Conservation (phyloP, 2,888 invertebrate genomes). For the Mechanitis messenoides region DNA sequence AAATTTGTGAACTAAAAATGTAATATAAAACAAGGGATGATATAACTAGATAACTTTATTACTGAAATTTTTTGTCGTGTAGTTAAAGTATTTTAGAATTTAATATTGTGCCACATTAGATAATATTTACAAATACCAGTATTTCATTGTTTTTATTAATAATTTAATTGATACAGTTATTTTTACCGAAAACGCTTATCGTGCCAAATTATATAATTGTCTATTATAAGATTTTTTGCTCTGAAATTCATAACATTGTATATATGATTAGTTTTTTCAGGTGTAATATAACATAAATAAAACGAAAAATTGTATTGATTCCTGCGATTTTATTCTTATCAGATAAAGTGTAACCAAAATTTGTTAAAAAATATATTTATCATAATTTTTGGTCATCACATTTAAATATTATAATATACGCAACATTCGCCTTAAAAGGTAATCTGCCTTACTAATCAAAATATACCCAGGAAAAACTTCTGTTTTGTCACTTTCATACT, state of each 20-base stretch:
- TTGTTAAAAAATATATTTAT: constrained; percentile 7
- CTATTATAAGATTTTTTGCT: not conserved
- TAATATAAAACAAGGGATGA: constrained; percentile 62
- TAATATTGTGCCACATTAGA: constrained; percentile 5
- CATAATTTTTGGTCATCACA: constrained; percentile 8
- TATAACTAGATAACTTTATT: constrained; percentile 67
- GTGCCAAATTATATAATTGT: not conserved
- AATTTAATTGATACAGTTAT: not conserved
- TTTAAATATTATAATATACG: constrained; percentile 28
- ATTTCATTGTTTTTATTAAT: too few relatives aligned
- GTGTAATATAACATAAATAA: constrained; percentile 1
- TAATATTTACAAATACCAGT: not conserved
- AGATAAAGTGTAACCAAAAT: not conserved
- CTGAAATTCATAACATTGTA: not conserved
- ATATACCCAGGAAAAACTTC: too few relatives aligned
- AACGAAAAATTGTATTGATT: not conserved
- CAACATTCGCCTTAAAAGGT: constrained; percentile 16
- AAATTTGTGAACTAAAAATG: constrained; percentile 34
- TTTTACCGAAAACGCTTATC: not conserved
- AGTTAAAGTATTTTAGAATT: constrained; percentile 1
- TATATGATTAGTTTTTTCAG: not conserved
- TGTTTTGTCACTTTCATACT: too few relatives aligned
- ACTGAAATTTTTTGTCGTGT: constrained; percentile 33
- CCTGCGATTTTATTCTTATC: not conserved
- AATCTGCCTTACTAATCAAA: too few relatives aligned